Percentiles rank a stretch among this genome's conserved stretches.
Conservation (phyloP, 2,888 invertebrate species). For the Sarcophaga caerulescens region DNA sequence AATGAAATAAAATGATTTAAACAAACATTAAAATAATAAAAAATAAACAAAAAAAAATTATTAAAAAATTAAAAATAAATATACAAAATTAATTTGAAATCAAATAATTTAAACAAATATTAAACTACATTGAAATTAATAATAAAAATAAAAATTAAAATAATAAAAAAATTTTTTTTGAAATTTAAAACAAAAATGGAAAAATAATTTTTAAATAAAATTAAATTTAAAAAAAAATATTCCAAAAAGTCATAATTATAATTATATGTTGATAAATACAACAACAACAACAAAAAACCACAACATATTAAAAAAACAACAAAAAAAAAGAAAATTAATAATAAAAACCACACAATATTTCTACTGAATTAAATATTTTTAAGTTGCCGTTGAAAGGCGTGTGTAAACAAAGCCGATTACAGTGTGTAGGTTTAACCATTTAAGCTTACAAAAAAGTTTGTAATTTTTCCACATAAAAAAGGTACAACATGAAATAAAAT, state of each 20-base stretch:
- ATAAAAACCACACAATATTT: neutral
- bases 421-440: too few relatives aligned
- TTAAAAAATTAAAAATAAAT: neutral
- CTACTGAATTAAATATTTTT: neutral
- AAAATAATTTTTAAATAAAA: neutral
- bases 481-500: neutral
- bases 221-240: neutral
- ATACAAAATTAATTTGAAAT: neutral
- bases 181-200: too few relatives aligned
- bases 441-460: neutral
- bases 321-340: neutral
- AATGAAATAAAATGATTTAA: too few relatives aligned
- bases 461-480: slow-evolving; percentile 8
- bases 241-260: slow-evolving; percentile 10
- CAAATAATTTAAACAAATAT: too few relatives aligned
- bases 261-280: slow-evolving; percentile 3
- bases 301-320: neutral
- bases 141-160: too few relatives aligned
- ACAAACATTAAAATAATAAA: too few relatives aligned
- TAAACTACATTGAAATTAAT: too few relatives aligned
- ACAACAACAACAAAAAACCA: slow-evolving; percentile 7
- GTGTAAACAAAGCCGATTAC: too few relatives aligned
- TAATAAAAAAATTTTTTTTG: too few relatives aligned
- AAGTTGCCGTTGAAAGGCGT: neutral
- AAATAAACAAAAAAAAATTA: neutral